Base-by-base conservation (phyloP, 35 echinoderm and acorn worm genomes). In the Apostichopus parvimensis region DNA sequence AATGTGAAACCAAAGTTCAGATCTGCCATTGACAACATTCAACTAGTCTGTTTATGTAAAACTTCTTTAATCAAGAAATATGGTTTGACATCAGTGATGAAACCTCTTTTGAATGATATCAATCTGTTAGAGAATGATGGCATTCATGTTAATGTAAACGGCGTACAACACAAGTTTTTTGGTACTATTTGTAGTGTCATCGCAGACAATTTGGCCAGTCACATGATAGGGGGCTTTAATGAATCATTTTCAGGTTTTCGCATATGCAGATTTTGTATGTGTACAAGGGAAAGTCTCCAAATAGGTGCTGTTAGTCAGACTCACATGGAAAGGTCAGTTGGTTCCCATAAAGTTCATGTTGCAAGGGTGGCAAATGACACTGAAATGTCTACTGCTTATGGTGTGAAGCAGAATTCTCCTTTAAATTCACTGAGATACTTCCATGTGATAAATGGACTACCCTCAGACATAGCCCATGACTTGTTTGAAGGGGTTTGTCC, bases 391-490 rank as follows among this genome's bases (percentile, higher is more conserved):
- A 54, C 89, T 56, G 73, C 75, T n/a, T 91, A 79, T 79, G 89
- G 89, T 77, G 76, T 78, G 8, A 77, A 73, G 17, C 57, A 18
- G 28, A 5, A 73, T 18, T 91, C 34, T 18, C 70, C 89, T 1
- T 57, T 91, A 9, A 78, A 79, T 77, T 53, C 73, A 0, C 24
- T 91, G 17, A 77, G 8, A 58, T 79, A 91, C 21, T 91, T 91
- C 68, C 34, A 91, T 56, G 73, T 78, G 5, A 91, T 54, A 54
- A 53, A 91, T 56, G 68, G 75, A 7, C 55, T 91, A 20, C 89
- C 73, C 12, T 73, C 73, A 56, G 89, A 91, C 73, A 73, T 77
- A 53, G 75, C 54, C 21, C 89, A 91, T 91, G 89, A 91, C 28
- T 53, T 91, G 5, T 28, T 62, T 26, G 56, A 79, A n/a, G 89